Percentiles rank a stretch among this genome's conserved stretches.
phyloP scores from a whole-genome alignment of 2,888 invertebrate genomes.

The Meganola albula region DNA sequence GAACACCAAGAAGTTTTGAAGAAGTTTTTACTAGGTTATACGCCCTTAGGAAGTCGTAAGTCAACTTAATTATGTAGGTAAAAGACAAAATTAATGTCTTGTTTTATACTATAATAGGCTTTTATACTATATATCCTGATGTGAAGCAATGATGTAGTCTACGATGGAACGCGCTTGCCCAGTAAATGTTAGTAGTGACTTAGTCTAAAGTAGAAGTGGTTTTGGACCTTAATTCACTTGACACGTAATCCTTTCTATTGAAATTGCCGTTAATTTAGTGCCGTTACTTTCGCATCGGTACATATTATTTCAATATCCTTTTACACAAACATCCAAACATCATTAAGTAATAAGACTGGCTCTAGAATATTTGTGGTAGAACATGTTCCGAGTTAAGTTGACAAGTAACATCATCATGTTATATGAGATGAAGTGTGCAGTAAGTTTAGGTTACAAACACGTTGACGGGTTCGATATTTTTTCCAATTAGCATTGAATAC shows the following conservation, averaged over 20 bases:
- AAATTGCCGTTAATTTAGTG: constrained; percentile 24
- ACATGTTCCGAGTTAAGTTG: neutral
- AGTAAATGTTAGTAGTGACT: too few species aligned
- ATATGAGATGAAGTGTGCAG: constrained; percentile 1
- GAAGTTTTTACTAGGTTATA: too few species aligned
- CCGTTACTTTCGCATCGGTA: constrained; percentile 25
- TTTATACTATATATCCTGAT: too few species aligned
- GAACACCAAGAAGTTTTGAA: too few species aligned
- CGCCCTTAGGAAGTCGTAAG: too few species aligned
- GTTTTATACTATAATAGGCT: too few species aligned
- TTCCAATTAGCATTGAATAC: constrained; percentile 41
- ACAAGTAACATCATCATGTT: constrained; percentile 6
- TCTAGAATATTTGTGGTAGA: neutral
- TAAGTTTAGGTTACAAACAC: constrained; percentile 11
- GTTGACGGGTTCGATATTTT: constrained; percentile 26
- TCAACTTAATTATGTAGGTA: too few species aligned
- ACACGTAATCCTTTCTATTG: constrained; percentile 21
- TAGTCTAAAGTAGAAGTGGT: constrained; percentile 25
- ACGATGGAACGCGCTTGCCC: too few species aligned
- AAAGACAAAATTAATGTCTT: too few species aligned
- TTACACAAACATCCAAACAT: constrained; percentile 7
- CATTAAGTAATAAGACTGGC: neutral
- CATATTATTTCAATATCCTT: constrained; percentile 15
- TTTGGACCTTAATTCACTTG: constrained; percentile 19
- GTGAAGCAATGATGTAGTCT: too few species aligned